Conservation (phyloP, 2,888 invertebrate species). For the Spodoptera littoralis region DNA sequence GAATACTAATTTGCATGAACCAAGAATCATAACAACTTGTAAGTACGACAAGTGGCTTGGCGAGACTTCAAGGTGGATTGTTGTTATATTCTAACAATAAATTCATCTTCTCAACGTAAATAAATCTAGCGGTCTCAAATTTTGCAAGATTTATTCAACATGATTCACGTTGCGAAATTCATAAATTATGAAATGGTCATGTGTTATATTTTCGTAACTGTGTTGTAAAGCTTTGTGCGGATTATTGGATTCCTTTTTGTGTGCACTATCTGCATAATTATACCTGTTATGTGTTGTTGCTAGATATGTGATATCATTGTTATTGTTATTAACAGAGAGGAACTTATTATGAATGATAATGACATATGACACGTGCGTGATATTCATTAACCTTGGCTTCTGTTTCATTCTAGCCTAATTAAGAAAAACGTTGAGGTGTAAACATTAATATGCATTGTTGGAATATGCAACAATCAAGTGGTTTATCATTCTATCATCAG, state of each 20-base stretch:
- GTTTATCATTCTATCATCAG: constrained; percentile 25
- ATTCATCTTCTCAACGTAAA: constrained; percentile 35
- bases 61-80: constrained; percentile 60
- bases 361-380: constrained; percentile 55
- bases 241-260: constrained; percentile 17
- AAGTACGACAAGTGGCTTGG: constrained; percentile 61
- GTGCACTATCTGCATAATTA: constrained; percentile 8
- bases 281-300: constrained; percentile 16
- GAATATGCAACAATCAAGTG: constrained; percentile 27
- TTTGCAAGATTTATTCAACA: constrained; percentile 63
- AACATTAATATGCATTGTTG: constrained; percentile 14
- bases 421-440: constrained; percentile 19
- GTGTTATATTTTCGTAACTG: constrained; percentile 54
- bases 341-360: constrained; percentile 53
- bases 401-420: constrained; percentile 40
- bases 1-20: constrained; percentile 66
- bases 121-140: constrained; percentile 44
- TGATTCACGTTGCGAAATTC: constrained; percentile 60
- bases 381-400: constrained; percentile 56
- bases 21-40: constrained; percentile 63
- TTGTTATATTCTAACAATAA: constrained; percentile 49
- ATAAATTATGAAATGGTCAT: constrained; percentile 63
- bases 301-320: constrained; percentile 50
- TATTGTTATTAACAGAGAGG: constrained; percentile 51
- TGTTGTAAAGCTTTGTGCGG: constrained; percentile 21